Conservation (phyloP, 1,140 invertebrate genomes). For the Heterodera schachtii region DNA sequence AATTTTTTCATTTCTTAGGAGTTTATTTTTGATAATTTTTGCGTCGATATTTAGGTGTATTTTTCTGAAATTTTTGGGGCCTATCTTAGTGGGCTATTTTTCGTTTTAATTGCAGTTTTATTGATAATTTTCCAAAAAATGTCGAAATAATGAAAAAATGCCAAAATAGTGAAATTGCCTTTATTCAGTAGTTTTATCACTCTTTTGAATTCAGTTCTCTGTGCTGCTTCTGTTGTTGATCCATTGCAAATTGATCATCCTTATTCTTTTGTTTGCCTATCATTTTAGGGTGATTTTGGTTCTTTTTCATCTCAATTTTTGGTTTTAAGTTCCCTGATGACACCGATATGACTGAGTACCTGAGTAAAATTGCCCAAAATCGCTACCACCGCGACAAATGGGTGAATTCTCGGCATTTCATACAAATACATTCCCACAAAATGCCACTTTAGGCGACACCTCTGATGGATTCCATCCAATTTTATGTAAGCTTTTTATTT, state of each 20-base stretch:
- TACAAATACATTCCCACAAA: not conserved
- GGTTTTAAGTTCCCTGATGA: conserved; percentile 53
- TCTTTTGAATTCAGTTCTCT: conserved; percentile 41
- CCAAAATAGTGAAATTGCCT: no score
- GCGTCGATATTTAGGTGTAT: no score
- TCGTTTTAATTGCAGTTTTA: no score
- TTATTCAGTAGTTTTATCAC: no score
- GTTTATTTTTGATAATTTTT: no score
- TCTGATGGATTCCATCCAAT: conserved; percentile 61
- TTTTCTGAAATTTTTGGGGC: no score
- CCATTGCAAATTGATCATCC: conserved; percentile 48
- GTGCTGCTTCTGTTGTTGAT: conserved; percentile 50
- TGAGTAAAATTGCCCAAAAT: conserved; percentile 60
- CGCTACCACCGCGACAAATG: conserved; percentile 61
- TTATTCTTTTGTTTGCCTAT: conserved; percentile 47
- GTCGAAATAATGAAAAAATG: no score
- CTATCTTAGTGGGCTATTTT: no score
- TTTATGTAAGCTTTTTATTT: conserved; percentile 48
- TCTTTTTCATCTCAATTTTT: conserved; percentile 30
- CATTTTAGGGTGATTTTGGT: conserved; percentile 50
- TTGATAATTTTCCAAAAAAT: no score
- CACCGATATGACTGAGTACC: conserved; percentile 52
- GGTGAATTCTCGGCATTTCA: conserved; percentile 34
- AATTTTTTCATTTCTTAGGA: no score
- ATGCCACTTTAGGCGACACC: conserved; percentile 25